Evolutionary conservation across 2,113 vertebrate genomes (phyloP).

Genomic region (Aix galericulata): DNA sequence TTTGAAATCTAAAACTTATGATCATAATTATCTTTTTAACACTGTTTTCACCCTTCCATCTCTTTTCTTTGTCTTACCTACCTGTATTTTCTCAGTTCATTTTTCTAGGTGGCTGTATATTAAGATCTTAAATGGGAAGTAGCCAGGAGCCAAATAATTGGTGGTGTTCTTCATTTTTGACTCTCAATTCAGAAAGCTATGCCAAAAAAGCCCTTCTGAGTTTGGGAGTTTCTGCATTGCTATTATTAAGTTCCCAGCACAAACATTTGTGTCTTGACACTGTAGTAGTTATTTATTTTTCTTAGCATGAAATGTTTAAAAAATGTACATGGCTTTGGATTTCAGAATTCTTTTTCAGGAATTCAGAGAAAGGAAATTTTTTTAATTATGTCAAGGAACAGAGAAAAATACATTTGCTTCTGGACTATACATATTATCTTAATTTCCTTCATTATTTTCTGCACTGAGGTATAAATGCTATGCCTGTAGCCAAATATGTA

Average conservation of each 20-base stretch:
- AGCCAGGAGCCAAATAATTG: background rate
- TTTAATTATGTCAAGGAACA: slow-evolving; percentile 5
- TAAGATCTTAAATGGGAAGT: background rate
- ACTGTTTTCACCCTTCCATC: background rate
- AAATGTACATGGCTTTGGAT: background rate
- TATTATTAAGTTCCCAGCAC: background rate
- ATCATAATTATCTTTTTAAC: slow-evolving; percentile 24
- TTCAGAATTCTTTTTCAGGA: background rate
- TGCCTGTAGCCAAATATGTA: slow-evolving; percentile 72
- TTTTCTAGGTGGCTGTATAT: background rate
- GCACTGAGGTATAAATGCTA: slow-evolving; percentile 59
- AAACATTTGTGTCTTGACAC: background rate
- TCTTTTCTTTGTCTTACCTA: slow-evolving; percentile 29
- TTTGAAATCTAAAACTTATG: background rate
- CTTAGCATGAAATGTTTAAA: background rate
- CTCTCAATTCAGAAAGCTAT: slow-evolving; percentile 26
- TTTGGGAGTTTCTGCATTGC: background rate
- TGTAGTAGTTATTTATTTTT: background rate
- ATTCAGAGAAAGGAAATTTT: slow-evolving; percentile 11
- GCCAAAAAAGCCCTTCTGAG: background rate
- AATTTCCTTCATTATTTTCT: slow-evolving; percentile 71
- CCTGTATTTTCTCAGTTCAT: background rate
- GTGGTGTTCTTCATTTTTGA: background rate
- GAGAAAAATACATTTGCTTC: slow-evolving; percentile 42
- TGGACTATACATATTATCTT: slow-evolving; percentile 65